Evolutionary conservation across 2,113 vertebrate species (phyloP).

Genomic region (Apteryx owenii): DNA sequence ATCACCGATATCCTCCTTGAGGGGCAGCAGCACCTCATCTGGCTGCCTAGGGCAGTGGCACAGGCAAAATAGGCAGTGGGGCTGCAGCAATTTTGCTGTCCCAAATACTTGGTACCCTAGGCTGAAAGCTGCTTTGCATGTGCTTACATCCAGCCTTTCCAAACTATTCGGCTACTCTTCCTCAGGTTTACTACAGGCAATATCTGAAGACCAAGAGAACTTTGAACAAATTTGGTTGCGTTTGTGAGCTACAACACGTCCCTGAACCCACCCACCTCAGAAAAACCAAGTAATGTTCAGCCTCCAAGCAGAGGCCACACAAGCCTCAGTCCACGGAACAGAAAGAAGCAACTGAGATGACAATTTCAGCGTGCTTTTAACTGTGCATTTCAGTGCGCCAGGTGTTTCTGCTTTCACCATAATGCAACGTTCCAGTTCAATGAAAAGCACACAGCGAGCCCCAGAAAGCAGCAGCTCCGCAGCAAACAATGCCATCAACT

Average conservation of each 20-base stretch:
- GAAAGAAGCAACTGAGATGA: neutral
- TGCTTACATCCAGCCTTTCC: neutral
- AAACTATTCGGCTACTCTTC: neutral
- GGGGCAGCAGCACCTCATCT: neutral
- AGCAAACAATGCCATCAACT: constrained; percentile 47
- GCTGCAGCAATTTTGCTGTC: neutral
- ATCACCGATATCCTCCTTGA: neutral
- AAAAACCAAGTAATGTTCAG: neutral
- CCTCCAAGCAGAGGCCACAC: neutral
- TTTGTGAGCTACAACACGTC: neutral
- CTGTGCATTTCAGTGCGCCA: neutral
- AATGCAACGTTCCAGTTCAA: constrained; percentile 13
- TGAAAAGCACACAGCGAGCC: constrained; percentile 8
- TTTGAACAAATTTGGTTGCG: neutral
- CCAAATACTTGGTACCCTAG: neutral
- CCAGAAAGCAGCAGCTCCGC: neutral
- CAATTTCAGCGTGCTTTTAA: neutral
- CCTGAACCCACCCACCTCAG: neutral
- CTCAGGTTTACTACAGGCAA: neutral
- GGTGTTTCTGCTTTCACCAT: neutral
- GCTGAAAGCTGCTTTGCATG: neutral
- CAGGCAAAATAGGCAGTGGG: neutral
- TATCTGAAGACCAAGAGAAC: neutral
- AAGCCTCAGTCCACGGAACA: neutral
- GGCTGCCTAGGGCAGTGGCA: neutral